phyloP scores from a whole-genome alignment of 1,140 invertebrate genomes.

The Brachionus manjavacas region DNA sequence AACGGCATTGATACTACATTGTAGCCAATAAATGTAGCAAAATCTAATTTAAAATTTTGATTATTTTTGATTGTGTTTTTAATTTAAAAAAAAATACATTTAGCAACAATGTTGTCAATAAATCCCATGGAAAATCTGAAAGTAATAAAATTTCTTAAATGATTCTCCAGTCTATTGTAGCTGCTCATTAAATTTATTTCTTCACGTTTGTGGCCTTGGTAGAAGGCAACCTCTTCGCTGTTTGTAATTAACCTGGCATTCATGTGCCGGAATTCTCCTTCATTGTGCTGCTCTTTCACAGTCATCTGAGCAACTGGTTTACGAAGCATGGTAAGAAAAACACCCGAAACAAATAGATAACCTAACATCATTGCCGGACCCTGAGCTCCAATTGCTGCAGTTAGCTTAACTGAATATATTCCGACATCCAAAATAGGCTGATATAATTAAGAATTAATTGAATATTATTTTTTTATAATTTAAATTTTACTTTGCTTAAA shows the following conservation, averaged over 20 bases:
- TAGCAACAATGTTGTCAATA: constrained; percentile 89
- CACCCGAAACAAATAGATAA: constrained; percentile 77
- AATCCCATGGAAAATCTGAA: constrained; percentile 89
- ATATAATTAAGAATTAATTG: constrained; percentile 16
- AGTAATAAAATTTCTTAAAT: constrained; percentile 79
- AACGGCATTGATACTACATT: constrained; percentile 89
- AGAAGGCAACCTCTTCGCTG: constrained; percentile 95
- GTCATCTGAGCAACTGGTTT: constrained; percentile 81
- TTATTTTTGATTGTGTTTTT: background rate
- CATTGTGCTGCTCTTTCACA: constrained; percentile 85
- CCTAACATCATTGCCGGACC: constrained; percentile 77
- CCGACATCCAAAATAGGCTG: constrained; percentile 82
- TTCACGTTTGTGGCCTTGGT: constrained; percentile 82
- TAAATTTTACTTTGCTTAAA: constrained; percentile 72
- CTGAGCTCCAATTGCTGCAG: constrained; percentile 73
- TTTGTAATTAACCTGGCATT: constrained; percentile 93
- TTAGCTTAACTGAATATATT: constrained; percentile 84
- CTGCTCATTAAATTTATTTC: constrained; percentile 78
- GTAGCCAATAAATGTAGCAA: constrained; percentile 89
- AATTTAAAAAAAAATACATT: constrained; percentile 69
- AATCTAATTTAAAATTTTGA: constrained; percentile 64
- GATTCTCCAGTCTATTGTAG: constrained; percentile 79
- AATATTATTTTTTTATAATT: background rate
- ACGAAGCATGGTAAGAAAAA: constrained; percentile 63
- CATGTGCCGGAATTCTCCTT: constrained; percentile 94